Evolutionary conservation across 2,888 invertebrate genomes (phyloP), one percentile per base, ranked within the genome.

Genomic region (Caenorhabditis japonica): DNA sequence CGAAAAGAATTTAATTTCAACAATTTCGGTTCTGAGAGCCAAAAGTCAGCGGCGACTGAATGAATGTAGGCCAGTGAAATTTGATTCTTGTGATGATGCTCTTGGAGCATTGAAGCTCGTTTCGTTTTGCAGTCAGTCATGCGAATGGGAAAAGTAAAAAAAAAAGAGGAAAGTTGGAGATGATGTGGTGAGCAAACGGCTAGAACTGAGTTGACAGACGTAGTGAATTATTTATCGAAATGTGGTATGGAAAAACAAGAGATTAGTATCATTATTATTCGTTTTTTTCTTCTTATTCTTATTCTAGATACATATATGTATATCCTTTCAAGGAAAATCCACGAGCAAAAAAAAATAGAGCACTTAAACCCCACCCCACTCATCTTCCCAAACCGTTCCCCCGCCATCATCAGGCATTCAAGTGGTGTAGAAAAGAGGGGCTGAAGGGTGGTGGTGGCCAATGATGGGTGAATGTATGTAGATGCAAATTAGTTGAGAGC

Each of bases 51-150:
- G 25, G 21, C 53, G 39, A 33, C 25, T 39, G 44, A 43, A 55
- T 55, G 30, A 7, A 47, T 46, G 21, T 53, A 55, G 44, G 43
- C 52, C 38, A 53, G 46, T 53, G 62, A 64, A 64, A 64, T 64
- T 64, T 46, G 62, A 64, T 64, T 64, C 62, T 47, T 19, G 25
- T 23, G 15, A 3, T 10, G 13, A 25, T 5, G 34, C 33, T 39
- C 19, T 13, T 23, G 25, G 47, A n/a, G n/a, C n/a, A n/a, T n/a
- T n/a, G 59, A 30, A 41, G 30, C 59, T 19, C 59, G 46, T 44
- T 44, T 52, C 61, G 52, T 34, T 51, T 61, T 52, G 61, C 61
- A 44, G 52, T 51, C 52, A 51, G 52, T 61, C 60, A 61, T 41
- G 41, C 43, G 21, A 43, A 47, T 43, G 43, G 43, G 58, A 36